Conservation (phyloP, 2,888 invertebrate species). For the Andrena marginata region DNA sequence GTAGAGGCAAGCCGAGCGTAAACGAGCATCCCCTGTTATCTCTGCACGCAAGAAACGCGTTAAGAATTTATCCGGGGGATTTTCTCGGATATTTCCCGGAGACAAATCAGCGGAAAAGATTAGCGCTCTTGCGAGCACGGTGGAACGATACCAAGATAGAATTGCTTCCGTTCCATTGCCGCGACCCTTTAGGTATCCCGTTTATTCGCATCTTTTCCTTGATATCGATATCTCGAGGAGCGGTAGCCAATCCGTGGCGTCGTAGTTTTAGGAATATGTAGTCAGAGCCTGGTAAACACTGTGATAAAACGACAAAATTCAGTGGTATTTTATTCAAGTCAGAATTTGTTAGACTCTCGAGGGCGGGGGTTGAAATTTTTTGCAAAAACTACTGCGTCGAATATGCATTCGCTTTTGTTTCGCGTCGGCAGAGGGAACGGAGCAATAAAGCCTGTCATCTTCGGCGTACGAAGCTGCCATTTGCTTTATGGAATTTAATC, state of each 20-base stretch:
- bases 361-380: not conserved
- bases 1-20: constrained; percentile 5
- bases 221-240: not conserved
- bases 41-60: constrained; percentile 18
- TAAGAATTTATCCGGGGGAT: constrained; percentile 37
- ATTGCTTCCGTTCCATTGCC: constrained; percentile 1
- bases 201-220: not conserved
- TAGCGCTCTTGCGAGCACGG: not conserved
- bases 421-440: not conserved
- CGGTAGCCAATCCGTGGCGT: not conserved
- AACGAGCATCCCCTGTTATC: constrained; percentile 26
- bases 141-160: not conserved
- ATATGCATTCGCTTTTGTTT: not conserved
- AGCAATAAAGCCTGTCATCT: not conserved
- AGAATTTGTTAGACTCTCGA: not conserved
- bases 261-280: not conserved
- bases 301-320: not conserved
- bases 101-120: not conserved
- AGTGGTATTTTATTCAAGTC: not conserved
- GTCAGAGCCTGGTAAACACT: constrained; percentile 5
- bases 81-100: not conserved
- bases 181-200: not conserved
- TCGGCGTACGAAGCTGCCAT: not conserved
- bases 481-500: not conserved
- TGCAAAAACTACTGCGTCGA: not conserved